These are phyloP conservation scores for Caiman crocodilus DNA, from an alignment of 2,797 vertebrate species.

Conservation along the genomic window DNA sequence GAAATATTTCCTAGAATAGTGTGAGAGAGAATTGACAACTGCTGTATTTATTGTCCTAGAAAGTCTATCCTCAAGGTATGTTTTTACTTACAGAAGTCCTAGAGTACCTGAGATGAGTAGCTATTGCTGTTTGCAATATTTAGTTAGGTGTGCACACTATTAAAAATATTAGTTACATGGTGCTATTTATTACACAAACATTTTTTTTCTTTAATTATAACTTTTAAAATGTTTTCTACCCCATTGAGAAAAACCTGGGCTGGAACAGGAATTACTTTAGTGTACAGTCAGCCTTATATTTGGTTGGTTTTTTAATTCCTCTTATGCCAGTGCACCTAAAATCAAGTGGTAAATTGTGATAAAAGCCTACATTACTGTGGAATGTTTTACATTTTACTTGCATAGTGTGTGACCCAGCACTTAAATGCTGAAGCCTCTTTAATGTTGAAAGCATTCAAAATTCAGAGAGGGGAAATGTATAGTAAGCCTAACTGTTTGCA, in stretches of 20 bases:
- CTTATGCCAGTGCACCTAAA: not conserved
- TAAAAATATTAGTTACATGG: not conserved
- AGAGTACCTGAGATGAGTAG: not conserved
- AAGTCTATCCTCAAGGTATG: constrained; percentile 4
- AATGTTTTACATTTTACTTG: constrained; percentile 11
- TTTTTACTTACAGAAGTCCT: constrained; percentile 12
- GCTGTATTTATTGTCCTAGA: constrained; percentile 1
- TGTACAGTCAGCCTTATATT: not conserved
- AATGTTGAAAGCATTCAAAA: constrained; percentile 49
- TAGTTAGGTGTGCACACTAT: not conserved
- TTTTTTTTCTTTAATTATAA: constrained; percentile 50
- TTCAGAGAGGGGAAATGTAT: not conserved
- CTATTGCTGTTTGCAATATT: not conserved
- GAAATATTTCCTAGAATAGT: not conserved
- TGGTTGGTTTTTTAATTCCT: constrained; percentile 33
- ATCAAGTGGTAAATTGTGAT: constrained; percentile 6
- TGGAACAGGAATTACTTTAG: constrained; percentile 35
- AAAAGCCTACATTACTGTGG: not conserved
- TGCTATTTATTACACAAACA: constrained; percentile 27
- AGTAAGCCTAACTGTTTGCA: constrained; percentile 10
- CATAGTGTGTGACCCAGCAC: not conserved
- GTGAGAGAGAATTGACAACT: not conserved
- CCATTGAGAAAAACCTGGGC: constrained; percentile 25
- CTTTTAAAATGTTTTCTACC: not conserved
- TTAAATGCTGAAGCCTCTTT: not conserved